These are phyloP conservation scores for Syngnathoides biaculeatus DNA, from an alignment of 2,113 vertebrate species.

Conservation along the genomic window DNA sequence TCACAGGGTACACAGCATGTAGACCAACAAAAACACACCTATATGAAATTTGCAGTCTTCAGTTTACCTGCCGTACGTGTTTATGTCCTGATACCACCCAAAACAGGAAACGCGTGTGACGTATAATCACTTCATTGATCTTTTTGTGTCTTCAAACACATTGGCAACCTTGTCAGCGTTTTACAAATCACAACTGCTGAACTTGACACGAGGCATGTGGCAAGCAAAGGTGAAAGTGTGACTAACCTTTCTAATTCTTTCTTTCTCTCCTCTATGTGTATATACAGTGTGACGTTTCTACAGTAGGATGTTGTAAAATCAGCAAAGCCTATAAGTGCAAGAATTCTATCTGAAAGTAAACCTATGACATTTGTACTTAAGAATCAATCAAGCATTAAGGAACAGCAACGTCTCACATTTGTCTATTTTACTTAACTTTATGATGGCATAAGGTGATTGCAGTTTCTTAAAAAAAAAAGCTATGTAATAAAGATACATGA, in stretches of 20 bases:
- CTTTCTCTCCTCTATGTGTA: conserved; percentile 36
- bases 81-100: background rate
- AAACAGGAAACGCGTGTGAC: background rate
- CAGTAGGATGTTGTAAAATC: conserved; percentile 55
- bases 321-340: conserved; percentile 35
- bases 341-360: conserved; percentile 40
- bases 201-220: background rate
- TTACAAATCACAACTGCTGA: background rate
- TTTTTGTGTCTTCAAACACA: background rate
- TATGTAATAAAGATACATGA: conserved; percentile 64
- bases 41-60: background rate
- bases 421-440: conserved; percentile 53
- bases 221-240: conserved; percentile 13
- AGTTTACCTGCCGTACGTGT: background rate
- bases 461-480: conserved; percentile 56
- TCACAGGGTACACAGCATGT: background rate
- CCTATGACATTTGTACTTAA: conserved; percentile 49
- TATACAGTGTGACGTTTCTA: conserved; percentile 58
- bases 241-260: background rate
- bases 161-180: background rate
- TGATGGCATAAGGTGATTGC: conserved; percentile 61
- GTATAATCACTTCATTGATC: background rate
- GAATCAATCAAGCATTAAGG: conserved; percentile 46
- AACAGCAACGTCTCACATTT: conserved; percentile 44
- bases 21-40: background rate